Evolutionary conservation across 2,113 vertebrate species (phyloP), one percentile per base, ranked within the genome.

Genomic region (Calypte anna): DNA sequence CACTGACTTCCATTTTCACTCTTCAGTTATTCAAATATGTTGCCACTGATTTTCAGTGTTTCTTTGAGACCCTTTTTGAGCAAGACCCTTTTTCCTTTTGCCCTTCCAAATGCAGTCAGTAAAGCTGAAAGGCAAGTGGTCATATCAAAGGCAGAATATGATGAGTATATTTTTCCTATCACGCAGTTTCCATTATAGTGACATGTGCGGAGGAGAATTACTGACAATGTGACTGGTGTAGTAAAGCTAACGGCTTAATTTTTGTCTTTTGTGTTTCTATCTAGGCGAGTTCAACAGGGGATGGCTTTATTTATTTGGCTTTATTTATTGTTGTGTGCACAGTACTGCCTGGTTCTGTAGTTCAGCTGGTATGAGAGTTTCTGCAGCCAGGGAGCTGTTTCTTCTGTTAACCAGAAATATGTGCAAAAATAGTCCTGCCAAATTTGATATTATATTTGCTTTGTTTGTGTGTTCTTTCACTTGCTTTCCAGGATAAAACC

Each of bases 401-500:
- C 27, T 70, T 89, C 40, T 74, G 18, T 14, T 73, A 36, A 63
- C 22, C 53, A 44, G 63, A 46, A 54, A 9, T 38, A 40, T 24
- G 28, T 77, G 76, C 43, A 53, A 46, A 31, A 51, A 10, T 10
- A 59, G 53, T 43, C 28, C 33, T 88, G 79, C 64, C 48, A 61
- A 14, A 14, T 48, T 20, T 33, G 63, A 11, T 46, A 40, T 33
- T 53, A 2, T 58, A 9, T 67, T 86, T 81, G 20, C 48, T 81
- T 51, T 2, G 1, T 38, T 20, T 48, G 8, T 57, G 13, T 48
- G 19, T 67, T 48, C 40, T 62, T 83, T 40, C 51, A 59, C 68
- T 88, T 69, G 24, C 86, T 95, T 70, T 94, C 61, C 83, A 88
- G 80, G 82, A 36, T 66, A 59, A 96, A 95, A 84, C 76, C 88